phyloP scores from a whole-genome alignment of 2,113 vertebrate genomes.

The Genyomyrus donnyi region DNA sequence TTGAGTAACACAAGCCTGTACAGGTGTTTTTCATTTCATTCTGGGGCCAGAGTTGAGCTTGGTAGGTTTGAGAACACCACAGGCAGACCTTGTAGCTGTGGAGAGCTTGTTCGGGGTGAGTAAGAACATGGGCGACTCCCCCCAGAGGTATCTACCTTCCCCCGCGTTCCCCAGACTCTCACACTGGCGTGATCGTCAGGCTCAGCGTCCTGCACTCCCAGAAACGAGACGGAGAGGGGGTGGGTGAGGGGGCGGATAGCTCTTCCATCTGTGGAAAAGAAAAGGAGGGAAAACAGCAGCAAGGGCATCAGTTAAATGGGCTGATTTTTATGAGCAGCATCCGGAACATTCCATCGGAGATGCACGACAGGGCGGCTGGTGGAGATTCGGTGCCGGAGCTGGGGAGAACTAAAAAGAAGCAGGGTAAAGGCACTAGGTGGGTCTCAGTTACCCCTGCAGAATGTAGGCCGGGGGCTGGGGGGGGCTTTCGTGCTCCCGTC shows the following conservation, averaged over 20 bases:
- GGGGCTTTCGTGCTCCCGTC: background rate
- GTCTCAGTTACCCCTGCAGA: constrained; percentile 1
- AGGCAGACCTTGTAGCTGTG: background rate
- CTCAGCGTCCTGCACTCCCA: background rate
- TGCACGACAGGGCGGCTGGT: background rate
- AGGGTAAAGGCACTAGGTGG: background rate
- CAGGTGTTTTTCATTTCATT: background rate
- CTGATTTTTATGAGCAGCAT: constrained; percentile 26
- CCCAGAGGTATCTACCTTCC: background rate
- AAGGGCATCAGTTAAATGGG: background rate
- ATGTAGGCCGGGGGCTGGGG: constrained; percentile 17
- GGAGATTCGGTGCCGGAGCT: background rate
- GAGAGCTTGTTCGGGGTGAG: background rate
- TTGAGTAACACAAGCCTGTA: background rate
- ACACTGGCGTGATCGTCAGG: background rate
- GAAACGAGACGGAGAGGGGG: background rate
- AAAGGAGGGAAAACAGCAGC: background rate
- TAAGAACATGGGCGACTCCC: background rate
- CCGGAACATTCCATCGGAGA: constrained; percentile 45
- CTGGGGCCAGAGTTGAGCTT: background rate
- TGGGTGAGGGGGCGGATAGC: background rate
- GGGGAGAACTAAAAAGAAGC: background rate
- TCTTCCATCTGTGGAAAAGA: constrained; percentile 11
- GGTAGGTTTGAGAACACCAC: background rate
- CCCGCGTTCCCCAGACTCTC: background rate